A percentile compares a stretch with the other conserved stretches of the same genome.
These are phyloP conservation scores for Drosophila guanche DNA, from an alignment of 1,140 invertebrate genomes.

Conservation along the genomic window DNA sequence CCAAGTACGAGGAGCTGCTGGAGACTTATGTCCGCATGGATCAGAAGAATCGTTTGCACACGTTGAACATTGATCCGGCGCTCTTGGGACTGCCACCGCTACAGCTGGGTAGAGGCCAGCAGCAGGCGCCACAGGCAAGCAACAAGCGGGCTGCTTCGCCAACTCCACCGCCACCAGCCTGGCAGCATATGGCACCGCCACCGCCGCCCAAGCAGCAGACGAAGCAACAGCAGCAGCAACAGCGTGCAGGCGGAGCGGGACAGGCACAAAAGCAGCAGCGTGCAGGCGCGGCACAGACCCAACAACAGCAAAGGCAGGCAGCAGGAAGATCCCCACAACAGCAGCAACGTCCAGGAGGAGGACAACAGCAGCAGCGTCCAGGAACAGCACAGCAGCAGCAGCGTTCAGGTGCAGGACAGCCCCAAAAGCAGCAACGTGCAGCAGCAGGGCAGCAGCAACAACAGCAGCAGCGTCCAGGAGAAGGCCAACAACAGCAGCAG, in stretches of 20 bases:
- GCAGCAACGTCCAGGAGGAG: not conserved
- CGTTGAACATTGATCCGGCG: constrained; percentile 59
- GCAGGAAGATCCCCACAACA: constrained; percentile 1
- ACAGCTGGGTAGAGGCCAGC: constrained; percentile 14
- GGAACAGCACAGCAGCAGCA: constrained; percentile 32
- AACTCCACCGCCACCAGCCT: constrained; percentile 34
- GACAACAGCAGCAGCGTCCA: constrained; percentile 11
- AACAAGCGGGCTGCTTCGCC: constrained; percentile 21
- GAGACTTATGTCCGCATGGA: constrained; percentile 78
- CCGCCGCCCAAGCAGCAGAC: constrained; percentile 22
- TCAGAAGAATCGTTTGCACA: constrained; percentile 59
- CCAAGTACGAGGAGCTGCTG: constrained; percentile 84
- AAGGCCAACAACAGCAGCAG: not conserved
- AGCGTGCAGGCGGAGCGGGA: not conserved
- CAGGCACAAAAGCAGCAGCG: constrained; percentile 11
- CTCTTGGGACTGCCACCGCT: constrained; percentile 58
- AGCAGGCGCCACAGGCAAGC: constrained; percentile 6
- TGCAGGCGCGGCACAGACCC: not conserved
- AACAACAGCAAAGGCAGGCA: constrained; percentile 8
- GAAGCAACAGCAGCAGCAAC: constrained; percentile 8
- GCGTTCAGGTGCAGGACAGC: not conserved
- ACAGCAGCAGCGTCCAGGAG: constrained; percentile 7
- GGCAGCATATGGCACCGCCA: constrained; percentile 36
- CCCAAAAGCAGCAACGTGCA: constrained; percentile 5
- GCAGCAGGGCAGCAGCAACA: not conserved